Base-by-base conservation (phyloP, 1,140 invertebrate species). In the Platyura marginata region DNA sequence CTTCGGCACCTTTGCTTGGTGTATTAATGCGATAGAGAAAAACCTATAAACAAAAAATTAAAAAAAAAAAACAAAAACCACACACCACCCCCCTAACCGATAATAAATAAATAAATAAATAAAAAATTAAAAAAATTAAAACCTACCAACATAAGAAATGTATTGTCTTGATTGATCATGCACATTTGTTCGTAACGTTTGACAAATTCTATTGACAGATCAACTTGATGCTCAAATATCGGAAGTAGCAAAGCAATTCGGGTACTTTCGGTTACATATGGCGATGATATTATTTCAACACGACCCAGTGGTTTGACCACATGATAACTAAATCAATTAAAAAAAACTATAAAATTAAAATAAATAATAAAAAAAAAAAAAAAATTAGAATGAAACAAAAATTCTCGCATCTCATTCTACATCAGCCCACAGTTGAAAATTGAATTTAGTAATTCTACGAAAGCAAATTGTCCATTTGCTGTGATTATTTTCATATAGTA, bases 231-330 rank as follows among this genome's bases (percentile, higher is more conserved):
- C 44, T 57, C 53, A 18, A 56, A 59, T 3, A 52, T 41, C 1
- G 75, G 73, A 23, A 93, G 52, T 45, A 93, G 56, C 42, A 93
- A 64, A 48, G 78, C 75, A 2, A 94, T 72, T 48, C 81, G 63
- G 3, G 77, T 75, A 54, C 79, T 87, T 69, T 94, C 90, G 1
- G 85, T 94, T 2, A 93, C 87, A 61, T 91, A 93, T 2, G 89
- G 86, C 54, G 87, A 81, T 3, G 81, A 74, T 8, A 92, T 68
- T 33, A 92, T 74, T 63, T 93, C 84, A 3, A 87, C 77, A 53
- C 80, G 75, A 19, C 83, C 81, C 36, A 94, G 59, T 1, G 84
- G 79, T 49, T 91, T 81, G 39, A 77, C 74, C 22, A 78, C 69
- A 66, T 85, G 72, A 20, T 59, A 61, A 40, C 57, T 59, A 11